Conservation (phyloP, 2,888 invertebrate species). For the Agapostemon virescens region DNA sequence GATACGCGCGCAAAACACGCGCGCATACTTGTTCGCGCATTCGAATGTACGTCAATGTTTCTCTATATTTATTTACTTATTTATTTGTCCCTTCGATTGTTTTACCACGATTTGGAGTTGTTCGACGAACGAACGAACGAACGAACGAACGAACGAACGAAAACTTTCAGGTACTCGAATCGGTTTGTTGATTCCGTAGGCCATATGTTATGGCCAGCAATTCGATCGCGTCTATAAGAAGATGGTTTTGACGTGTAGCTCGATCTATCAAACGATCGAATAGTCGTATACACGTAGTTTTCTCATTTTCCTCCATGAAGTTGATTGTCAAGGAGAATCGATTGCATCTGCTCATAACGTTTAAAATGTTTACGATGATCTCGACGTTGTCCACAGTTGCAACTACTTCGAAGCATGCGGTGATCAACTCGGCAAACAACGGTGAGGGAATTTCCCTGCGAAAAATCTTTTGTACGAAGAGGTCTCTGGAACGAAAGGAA, state of each 20-base stretch:
- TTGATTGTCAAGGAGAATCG: constrained; percentile 71
- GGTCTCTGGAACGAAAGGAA: constrained; percentile 66
- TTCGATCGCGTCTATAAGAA: constrained; percentile 16
- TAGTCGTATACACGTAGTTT: constrained; percentile 43
- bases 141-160: background rate
- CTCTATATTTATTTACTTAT: no score
- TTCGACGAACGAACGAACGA: background rate
- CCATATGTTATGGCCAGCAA: constrained; percentile 35
- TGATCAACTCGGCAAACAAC: constrained; percentile 69
- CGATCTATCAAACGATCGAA: constrained; percentile 40
- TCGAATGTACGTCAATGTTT: no score
- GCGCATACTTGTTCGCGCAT: constrained; percentile 54
- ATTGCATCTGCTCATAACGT: constrained; percentile 69
- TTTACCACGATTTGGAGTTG: background rate
- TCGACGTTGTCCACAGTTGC: constrained; percentile 39
- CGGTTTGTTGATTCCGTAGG: background rate
- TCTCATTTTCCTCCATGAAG: constrained; percentile 68
- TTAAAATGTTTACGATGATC: constrained; percentile 67
- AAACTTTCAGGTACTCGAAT: background rate
- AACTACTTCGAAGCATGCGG: constrained; percentile 52
- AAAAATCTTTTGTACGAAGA: constrained; percentile 66
- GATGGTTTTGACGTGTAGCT: background rate
- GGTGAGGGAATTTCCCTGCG: constrained; percentile 65
- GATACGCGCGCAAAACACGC: constrained; percentile 14
- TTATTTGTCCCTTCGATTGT: background rate